These are phyloP conservation scores for Linyphia triangularis DNA, from an alignment of 2,888 invertebrate species.

Conservation along the genomic window DNA sequence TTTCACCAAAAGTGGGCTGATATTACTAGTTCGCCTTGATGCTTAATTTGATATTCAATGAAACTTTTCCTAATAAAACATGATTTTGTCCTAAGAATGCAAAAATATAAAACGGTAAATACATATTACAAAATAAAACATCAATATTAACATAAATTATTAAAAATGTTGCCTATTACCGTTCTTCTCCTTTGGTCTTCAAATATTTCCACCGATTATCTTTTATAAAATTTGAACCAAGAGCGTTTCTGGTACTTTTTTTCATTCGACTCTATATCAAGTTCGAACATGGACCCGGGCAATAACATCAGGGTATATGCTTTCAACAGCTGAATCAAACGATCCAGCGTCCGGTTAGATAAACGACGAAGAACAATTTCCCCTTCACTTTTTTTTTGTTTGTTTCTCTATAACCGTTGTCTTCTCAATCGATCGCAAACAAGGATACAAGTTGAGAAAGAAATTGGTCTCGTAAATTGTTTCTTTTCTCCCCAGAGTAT, in stretches of 20 bases:
- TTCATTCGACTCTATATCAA: background rate
- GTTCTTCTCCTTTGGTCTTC: background rate
- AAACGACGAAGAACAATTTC: constrained; percentile 48
- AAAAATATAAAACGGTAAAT: too few species aligned
- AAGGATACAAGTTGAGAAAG: constrained; percentile 33
- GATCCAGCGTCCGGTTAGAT: constrained; percentile 31
- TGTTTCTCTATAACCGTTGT: constrained; percentile 27
- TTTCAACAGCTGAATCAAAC: constrained; percentile 63
- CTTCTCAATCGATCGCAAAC: constrained; percentile 35
- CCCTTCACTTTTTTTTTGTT: constrained; percentile 22
- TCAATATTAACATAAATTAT: too few species aligned
- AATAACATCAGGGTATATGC: constrained; percentile 4
- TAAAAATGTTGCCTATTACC: background rate
- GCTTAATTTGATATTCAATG: too few species aligned
- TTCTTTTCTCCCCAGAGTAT: too few species aligned
- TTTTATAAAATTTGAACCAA: background rate
- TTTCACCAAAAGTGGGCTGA: too few species aligned
- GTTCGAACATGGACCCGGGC: constrained; percentile 1
- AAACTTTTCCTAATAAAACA: too few species aligned
- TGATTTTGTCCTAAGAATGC: too few species aligned
- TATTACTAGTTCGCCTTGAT: too few species aligned
- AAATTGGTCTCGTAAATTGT: too few species aligned
- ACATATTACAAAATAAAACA: too few species aligned
- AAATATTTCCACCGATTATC: background rate
- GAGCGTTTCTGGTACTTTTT: background rate